phyloP scores from a whole-genome alignment of 2,113 vertebrate genomes.

The Antechinus flavipes region DNA sequence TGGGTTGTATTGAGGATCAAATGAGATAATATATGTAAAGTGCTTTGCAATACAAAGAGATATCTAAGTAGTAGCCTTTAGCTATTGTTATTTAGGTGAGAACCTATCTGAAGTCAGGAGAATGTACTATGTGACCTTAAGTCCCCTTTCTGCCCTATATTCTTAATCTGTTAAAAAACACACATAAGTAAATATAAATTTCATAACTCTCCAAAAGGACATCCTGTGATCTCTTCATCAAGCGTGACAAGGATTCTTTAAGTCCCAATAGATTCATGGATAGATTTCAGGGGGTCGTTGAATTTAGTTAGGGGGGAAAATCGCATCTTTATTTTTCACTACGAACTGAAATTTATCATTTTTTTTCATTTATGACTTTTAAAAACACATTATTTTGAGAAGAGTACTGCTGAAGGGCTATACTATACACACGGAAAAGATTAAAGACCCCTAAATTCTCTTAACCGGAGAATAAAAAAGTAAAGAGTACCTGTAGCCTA shows the following conservation, averaged over 20 bases:
- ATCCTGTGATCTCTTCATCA: background rate
- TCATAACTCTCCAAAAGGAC: background rate
- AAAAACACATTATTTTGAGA: background rate
- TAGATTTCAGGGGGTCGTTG: background rate
- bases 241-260: background rate
- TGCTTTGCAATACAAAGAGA: background rate
- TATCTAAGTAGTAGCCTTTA: background rate
- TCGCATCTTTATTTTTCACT: background rate
- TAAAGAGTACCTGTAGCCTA: background rate
- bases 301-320: background rate
- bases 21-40: background rate
- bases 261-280: background rate
- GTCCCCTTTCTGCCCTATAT: background rate
- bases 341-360: background rate
- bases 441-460: background rate
- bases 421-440: background rate
- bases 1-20: background rate
- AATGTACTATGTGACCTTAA: background rate
- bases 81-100: background rate
- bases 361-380: background rate
- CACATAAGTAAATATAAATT: background rate
- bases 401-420: background rate
- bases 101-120: background rate
- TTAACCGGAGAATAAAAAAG: background rate
- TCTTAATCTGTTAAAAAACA: background rate